Percentiles rank a stretch among this genome's conserved stretches.
phyloP scores from a whole-genome alignment of 92 coral and sea anemone genomes.

The Parazoanthus swiftii region DNA sequence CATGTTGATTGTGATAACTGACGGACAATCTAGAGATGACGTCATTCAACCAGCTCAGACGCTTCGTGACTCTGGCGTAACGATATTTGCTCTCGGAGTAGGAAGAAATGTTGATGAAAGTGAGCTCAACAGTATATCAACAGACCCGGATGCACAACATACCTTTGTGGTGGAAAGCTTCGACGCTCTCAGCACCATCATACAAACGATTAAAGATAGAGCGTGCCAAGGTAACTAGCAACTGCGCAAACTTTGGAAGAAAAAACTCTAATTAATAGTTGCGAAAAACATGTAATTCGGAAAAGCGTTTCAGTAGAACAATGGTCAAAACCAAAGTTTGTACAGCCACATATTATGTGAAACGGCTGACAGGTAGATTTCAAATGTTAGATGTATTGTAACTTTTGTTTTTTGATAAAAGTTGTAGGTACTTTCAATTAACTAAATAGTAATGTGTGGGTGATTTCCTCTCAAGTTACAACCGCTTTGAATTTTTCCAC shows the following conservation, averaged over 20 bases:
- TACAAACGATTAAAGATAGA: constrained; percentile 24
- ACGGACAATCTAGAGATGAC: constrained; percentile 63
- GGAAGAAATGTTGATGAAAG: constrained; percentile 43
- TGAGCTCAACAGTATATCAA: constrained; percentile 57
- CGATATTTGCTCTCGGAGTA: constrained; percentile 60
- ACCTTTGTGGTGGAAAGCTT: constrained; percentile 36
- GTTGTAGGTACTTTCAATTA: too few species aligned
- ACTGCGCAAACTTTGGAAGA: too few species aligned
- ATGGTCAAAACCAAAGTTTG: too few species aligned
- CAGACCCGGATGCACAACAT: constrained; percentile 59
- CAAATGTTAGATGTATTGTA: too few species aligned
- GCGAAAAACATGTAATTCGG: background rate
- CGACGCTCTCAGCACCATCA: constrained; percentile 9
- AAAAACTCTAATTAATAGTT: too few species aligned
- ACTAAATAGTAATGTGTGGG: too few species aligned
- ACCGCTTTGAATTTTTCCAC: too few species aligned
- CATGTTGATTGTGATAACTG: constrained; percentile 69
- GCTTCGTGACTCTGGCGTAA: constrained; percentile 65
- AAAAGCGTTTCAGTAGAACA: background rate
- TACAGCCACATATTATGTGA: background rate
- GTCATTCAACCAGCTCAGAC: constrained; percentile 58
- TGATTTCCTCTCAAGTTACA: too few species aligned
- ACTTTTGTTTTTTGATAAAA: too few species aligned
- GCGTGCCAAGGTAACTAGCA: background rate
- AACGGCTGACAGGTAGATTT: too few species aligned